Base-by-base conservation (phyloP, 64 coral and sea anemone species). In the Hydrozoanthus tunicans region DNA sequence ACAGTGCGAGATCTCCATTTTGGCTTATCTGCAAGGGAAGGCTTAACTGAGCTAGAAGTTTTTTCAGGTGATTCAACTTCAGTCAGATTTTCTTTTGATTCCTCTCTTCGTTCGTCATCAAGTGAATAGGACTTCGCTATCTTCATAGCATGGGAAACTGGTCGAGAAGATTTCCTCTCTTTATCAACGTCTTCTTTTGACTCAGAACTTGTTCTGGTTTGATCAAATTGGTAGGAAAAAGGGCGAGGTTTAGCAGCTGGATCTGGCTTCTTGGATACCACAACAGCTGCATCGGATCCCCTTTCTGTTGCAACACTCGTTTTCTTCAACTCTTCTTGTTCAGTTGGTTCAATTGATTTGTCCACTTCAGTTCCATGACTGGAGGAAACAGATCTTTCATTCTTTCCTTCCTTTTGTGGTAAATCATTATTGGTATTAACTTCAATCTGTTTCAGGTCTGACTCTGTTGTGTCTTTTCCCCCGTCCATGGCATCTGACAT, bases 1-100 rank as follows among this genome's bases (percentile, higher is more conserved):
- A 73, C 66, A 73, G 83, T 71, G 26, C 84, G 67, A 8, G 84
- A 73, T 17, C 84, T 88, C 68, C 55, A 73, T 3, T 88, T 73
- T 53, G 84, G 23, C 43, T 88, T 73, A 8, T 88, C 69, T 9
- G 68, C 84, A 59, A 6, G 59, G 3, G 84, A 74, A 13, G 84
- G 84, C 59, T 88, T 61, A 59, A 59, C 57, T 5, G 79, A 7
- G 10, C 10, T 58, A 73, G 69, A 5, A 24, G 5, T 12, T 24
- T 55, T 14, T 8, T 59, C 55, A 13, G 63, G 55, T 56, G 15
- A 7, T 56, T 56, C 51, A n/a, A 3, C 15, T 59, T 75, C 84
- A 15, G 20, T 43, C 26, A 9, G 55, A 1, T 58, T 58, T 4
- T 59, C 24, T 4, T 24, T 56, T 88, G 6, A 27, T 59, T 32